phyloP scores from a whole-genome alignment of 1,140 invertebrate genomes.

The Pseudomyrmex flavicornis region DNA sequence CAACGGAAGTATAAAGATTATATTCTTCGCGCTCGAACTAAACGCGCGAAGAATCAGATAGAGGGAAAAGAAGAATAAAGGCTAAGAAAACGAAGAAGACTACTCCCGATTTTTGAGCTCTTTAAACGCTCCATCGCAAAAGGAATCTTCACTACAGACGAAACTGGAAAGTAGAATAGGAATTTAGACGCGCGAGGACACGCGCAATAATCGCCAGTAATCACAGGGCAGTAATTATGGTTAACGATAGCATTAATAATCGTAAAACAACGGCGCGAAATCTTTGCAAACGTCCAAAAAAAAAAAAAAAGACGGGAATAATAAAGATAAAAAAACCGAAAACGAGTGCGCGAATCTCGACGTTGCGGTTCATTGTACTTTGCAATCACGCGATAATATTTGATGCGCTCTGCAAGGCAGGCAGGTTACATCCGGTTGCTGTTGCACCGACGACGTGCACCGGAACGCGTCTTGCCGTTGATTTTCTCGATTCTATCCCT shows the following conservation, averaged over 20 bases:
- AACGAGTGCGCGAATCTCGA: not conserved
- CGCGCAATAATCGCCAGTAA: slow-evolving; percentile 72
- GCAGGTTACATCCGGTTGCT: not conserved
- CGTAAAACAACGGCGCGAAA: slow-evolving; percentile 38
- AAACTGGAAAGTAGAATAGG: slow-evolving; percentile 70
- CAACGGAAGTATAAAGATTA: too few relatives aligned
- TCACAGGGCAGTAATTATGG: slow-evolving; percentile 61
- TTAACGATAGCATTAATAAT: slow-evolving; percentile 71
- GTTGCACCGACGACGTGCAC: not conserved
- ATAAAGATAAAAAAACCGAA: not conserved
- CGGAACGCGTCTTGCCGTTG: slow-evolving; percentile 21
- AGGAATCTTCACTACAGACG: too few relatives aligned
- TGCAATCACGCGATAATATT: slow-evolving; percentile 17
- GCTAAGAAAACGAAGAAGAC: not conserved
- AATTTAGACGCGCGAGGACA: slow-evolving; percentile 62
- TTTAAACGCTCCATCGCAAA: not conserved
- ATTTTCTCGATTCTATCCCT: slow-evolving; percentile 2
- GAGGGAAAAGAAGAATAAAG: not conserved
- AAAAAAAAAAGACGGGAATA: not conserved
- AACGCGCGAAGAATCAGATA: not conserved
- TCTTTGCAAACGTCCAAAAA: slow-evolving; percentile 3
- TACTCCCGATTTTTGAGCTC: slow-evolving; percentile 2
- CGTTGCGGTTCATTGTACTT: slow-evolving; percentile 18
- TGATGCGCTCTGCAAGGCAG: slow-evolving; percentile 9
- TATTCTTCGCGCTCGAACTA: not conserved